Conservation (phyloP, 2,797 vertebrate species). For the Enteromius mattozi region DNA sequence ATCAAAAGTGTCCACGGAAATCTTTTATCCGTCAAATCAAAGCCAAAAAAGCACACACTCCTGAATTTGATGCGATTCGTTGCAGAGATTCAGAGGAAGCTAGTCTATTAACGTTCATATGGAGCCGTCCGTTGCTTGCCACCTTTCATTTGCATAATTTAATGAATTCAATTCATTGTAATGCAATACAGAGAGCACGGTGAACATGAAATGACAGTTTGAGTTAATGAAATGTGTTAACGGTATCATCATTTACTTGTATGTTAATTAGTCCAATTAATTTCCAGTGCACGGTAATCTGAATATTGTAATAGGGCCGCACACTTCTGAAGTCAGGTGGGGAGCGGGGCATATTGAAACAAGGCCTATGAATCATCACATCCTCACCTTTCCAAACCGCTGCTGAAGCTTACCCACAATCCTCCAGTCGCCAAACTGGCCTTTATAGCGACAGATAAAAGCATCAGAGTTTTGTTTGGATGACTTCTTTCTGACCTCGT, state of each 20-base stretch:
- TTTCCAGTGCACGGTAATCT: slow-evolving; percentile 84
- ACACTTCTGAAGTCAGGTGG: slow-evolving; percentile 81
- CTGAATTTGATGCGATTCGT: slow-evolving; percentile 67
- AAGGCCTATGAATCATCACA: slow-evolving; percentile 61
- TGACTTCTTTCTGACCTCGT: slow-evolving; percentile 50
- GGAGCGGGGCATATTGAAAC: slow-evolving; percentile 69
- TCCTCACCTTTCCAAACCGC: slow-evolving; percentile 59
- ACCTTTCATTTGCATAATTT: slow-evolving; percentile 87
- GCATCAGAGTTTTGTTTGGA: slow-evolving; percentile 48
- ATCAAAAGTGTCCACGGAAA: slow-evolving; percentile 68
- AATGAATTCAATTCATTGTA: slow-evolving; percentile 87
- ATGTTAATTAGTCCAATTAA: slow-evolving; percentile 90
- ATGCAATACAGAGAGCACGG: slow-evolving; percentile 82
- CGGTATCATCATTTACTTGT: slow-evolving; percentile 89
- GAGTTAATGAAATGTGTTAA: slow-evolving; percentile 91
- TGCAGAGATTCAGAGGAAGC: slow-evolving; percentile 58
- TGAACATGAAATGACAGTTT: slow-evolving; percentile 86
- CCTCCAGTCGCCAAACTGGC: slow-evolving; percentile 31
- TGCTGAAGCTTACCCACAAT: slow-evolving; percentile 48
- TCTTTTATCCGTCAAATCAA: slow-evolving; percentile 72
- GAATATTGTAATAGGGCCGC: slow-evolving; percentile 86
- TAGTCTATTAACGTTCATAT: slow-evolving; percentile 64
- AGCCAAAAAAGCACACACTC: slow-evolving; percentile 67
- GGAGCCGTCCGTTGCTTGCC: slow-evolving; percentile 72
- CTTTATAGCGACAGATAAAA: slow-evolving; percentile 56